Conservation (phyloP, 2,797 vertebrate species). For the Hemibagrus guttatus region DNA sequence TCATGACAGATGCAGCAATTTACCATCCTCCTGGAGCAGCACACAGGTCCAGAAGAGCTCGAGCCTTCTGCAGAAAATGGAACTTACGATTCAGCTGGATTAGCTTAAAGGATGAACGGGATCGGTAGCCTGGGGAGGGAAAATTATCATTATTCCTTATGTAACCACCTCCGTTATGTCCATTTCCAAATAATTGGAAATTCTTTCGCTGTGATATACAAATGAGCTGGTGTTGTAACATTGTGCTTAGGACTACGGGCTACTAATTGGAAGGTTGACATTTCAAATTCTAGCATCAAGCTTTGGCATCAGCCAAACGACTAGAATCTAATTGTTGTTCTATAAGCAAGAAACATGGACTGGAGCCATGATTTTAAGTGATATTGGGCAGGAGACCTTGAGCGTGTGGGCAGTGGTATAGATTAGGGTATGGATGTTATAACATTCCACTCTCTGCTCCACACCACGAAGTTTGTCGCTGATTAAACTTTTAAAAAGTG, state of each 20-base stretch:
- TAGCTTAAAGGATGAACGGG: constrained; percentile 96
- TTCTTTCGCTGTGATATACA: background rate
- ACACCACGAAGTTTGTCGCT: background rate
- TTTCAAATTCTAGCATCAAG: background rate
- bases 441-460: background rate
- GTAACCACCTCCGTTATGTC: background rate
- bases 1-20: constrained; percentile 54
- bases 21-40: constrained; percentile 95
- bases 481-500: background rate
- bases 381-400: background rate
- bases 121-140: constrained; percentile 84
- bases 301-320: background rate
- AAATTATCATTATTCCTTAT: background rate
- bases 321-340: background rate
- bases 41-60: constrained; percentile 90
- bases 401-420: no score
- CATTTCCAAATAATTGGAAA: background rate
- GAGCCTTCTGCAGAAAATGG: constrained; percentile 90
- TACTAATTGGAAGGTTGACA: background rate
- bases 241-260: background rate
- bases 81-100: constrained; percentile 96
- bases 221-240: background rate
- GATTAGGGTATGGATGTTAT: background rate
- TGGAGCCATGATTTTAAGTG: background rate
- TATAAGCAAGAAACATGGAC: background rate